Percentiles rank a stretch among this genome's conserved stretches.
Evolutionary conservation across 1,140 invertebrate species (phyloP).

Genomic region (Bombus polaris): DNA sequence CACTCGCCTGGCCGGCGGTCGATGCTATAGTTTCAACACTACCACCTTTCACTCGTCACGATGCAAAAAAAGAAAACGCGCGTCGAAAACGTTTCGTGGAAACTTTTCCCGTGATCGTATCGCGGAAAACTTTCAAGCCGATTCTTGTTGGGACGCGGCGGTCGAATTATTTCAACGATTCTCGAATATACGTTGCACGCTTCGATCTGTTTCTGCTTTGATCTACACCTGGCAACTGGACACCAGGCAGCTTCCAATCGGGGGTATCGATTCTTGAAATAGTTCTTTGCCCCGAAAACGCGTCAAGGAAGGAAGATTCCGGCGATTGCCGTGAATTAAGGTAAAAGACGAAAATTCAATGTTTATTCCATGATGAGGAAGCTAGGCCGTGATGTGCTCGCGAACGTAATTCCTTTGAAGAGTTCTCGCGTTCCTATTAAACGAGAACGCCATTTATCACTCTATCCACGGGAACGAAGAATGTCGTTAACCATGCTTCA

Average conservation of each 20-base stretch:
- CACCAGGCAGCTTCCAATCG: constrained; percentile 16
- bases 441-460: not conserved
- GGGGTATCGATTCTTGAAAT: not conserved
- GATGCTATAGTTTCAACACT: not conserved
- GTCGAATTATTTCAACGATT: not conserved
- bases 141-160: not conserved
- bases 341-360: too few relatives aligned
- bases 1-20: not conserved
- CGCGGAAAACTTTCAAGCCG: not conserved
- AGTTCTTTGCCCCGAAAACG: not conserved
- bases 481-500: not conserved
- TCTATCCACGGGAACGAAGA: not conserved
- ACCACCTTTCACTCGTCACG: not conserved
- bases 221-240: not conserved
- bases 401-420: not conserved
- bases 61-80: not conserved
- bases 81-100: not conserved
- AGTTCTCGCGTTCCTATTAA: not conserved
- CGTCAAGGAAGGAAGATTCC: not conserved
- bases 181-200: not conserved
- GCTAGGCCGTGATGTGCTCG: not conserved
- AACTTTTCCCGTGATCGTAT: constrained; percentile 26
- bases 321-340: too few relatives aligned
- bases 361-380: not conserved
- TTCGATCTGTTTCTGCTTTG: not conserved